Evolutionary conservation across 2,797 vertebrate species (phyloP).

Genomic region (Rachycentron canadum): DNA sequence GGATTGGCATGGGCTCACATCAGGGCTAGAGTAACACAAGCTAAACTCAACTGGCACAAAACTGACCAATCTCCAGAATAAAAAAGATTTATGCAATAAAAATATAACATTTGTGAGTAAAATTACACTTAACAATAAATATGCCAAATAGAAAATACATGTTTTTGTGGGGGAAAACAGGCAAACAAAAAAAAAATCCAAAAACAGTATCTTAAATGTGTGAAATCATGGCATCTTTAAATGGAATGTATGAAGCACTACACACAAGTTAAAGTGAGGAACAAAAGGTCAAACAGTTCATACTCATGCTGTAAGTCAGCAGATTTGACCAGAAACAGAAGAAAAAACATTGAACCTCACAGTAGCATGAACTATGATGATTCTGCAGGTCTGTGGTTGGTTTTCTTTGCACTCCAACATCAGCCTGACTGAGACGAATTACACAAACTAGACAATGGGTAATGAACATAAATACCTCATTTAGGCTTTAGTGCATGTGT

Average conservation of each 20-base stretch:
- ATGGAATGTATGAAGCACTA: constrained; percentile 85
- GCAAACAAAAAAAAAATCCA: constrained; percentile 26
- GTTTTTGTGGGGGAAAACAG: constrained; percentile 31
- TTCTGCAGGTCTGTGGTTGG: constrained; percentile 37
- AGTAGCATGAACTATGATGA: constrained; percentile 53
- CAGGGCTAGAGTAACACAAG: constrained; percentile 55
- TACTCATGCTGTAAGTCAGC: constrained; percentile 3
- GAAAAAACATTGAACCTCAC: constrained; percentile 50
- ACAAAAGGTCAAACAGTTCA: constrained; percentile 41
- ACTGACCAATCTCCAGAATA: constrained; percentile 65
- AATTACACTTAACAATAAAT: constrained; percentile 85
- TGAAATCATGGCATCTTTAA: constrained; percentile 68
- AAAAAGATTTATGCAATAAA: constrained; percentile 76
- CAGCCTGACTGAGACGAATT: constrained; percentile 37
- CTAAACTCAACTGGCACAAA: constrained; percentile 71
- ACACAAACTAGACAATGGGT: constrained; percentile 48
- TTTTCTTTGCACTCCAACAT: constrained; percentile 44
- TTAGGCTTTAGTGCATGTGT: constrained; percentile 72
- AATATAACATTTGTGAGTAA: constrained; percentile 83
- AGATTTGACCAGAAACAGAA: constrained; percentile 7
- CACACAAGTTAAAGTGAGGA: constrained; percentile 46
- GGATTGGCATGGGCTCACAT: constrained; percentile 47
- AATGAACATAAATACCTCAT: constrained; percentile 65
- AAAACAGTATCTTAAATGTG: constrained; percentile 63
- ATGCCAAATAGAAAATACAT: constrained; percentile 74